Conservation (phyloP, 1,140 invertebrate genomes). For the Drosophila obscura region DNA sequence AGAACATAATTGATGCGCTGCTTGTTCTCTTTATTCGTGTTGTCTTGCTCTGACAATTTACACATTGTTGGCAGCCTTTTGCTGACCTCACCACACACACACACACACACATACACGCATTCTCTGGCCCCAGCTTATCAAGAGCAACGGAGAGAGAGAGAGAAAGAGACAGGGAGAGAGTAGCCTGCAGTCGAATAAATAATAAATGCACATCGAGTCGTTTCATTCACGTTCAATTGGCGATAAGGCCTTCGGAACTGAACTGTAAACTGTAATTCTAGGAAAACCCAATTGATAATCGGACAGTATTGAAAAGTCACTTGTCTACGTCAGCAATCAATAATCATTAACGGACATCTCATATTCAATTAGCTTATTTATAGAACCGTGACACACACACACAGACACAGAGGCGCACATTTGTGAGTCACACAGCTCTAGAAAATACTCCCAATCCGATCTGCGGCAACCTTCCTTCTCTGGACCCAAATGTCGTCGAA, state of each 20-base stretch:
- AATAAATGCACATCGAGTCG: conserved; percentile 13
- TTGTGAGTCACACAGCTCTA: conserved; percentile 56
- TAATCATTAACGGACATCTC: conserved; percentile 58
- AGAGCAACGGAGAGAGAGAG: conserved; percentile 1
- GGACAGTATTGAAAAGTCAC: conserved; percentile 28
- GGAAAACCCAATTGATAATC: conserved; percentile 50
- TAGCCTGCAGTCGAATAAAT: conserved; percentile 53
- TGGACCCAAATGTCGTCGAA: conserved; percentile 26
- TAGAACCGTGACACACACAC: conserved; percentile 5
- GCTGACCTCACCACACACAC: conserved; percentile 54
- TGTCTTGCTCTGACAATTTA: conserved; percentile 57
- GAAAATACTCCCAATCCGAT: neutral
- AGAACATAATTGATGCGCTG: conserved; percentile 76
- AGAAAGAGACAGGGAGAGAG: conserved; percentile 20
- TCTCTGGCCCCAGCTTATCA: conserved; percentile 47
- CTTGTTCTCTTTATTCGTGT: conserved; percentile 58
- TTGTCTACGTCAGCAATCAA: conserved; percentile 68
- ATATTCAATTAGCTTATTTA: conserved; percentile 33
- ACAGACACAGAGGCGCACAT: neutral
- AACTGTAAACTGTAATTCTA: conserved; percentile 7
- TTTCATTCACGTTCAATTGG: conserved; percentile 45
- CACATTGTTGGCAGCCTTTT: conserved; percentile 63
- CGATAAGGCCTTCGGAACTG: conserved; percentile 18
- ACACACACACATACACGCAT: conserved; percentile 17
- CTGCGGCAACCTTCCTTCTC: conserved; percentile 40